Evolutionary conservation across 2,113 vertebrate genomes (phyloP), one percentile per base, ranked within the genome.

Genomic region (Sterrhoptilus dennistouni): DNA sequence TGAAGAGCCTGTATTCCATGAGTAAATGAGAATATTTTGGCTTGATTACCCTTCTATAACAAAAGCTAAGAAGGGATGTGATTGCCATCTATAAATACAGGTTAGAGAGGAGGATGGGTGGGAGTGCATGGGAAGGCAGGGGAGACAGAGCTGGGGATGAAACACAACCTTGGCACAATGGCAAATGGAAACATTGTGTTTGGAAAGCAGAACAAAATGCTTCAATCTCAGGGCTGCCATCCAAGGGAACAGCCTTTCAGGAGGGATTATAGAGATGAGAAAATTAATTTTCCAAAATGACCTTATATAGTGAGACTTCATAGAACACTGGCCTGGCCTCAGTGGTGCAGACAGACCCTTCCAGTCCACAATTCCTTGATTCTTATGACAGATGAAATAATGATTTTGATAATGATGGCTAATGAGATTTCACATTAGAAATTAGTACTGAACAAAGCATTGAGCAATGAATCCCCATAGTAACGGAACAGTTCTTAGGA

Each of bases 351-450:
- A 25, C 21, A 77, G 49, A 88, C 18, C 22, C 25, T 71, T 66
- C 9, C 33, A 81, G 24, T 31, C 56, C 45, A 33, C 21, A 64
- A 13, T 5, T 80, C 21, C 42, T 42, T 35, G 57, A 31, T 45
- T 91, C 14, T 35, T 49, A 8, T 28, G 29, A 64, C 16, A 77
- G 49, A 68, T 12, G 22, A 60, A 66, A 76, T 21, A 80, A 74
- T 35, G 2, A 36, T 57, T 93, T 83, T 83, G 57, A 38, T 9
- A 22, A 25, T 31, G 47, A 29, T 4, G 5, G 54, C 47, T 91
- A 80, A 94, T 86, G 64, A 89, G 72, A 66, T 74, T 89, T 89
- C 81, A 95, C 23, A n/a, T n/a, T n/a, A 75, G 38, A 89, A 54
- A 89, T 82, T 54, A 63, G 50, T 74, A 78, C 78, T 59, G 60